Base-by-base conservation (phyloP, 2,797 vertebrate genomes). In the Sciaenops ocellatus region DNA sequence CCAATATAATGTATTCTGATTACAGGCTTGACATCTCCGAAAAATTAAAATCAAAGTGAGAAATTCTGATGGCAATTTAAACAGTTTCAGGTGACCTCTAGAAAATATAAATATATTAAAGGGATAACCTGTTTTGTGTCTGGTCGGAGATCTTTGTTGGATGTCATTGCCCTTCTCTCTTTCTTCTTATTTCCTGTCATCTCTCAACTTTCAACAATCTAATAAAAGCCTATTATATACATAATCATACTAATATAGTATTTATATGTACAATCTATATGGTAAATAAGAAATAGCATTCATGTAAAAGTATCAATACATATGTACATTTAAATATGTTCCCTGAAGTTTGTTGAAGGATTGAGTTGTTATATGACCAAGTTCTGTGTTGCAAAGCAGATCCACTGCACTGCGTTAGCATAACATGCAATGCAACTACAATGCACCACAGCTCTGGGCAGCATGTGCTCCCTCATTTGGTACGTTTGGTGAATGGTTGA, bases 401-500 rank as follows among this genome's bases (percentile, higher is more conserved):
- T 90, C 94, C 96, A 97, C 96, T 96, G 96, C 96, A 97, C 92
- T 94, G 89, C 54, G 93, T 89, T 5, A 42, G 30, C 22, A 7
- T 5, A 5, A 97, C 95, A 94, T 97, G 97, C 97, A 98, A 98
- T 98, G 97, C 97, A 98, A 97, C 97, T 98, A 98, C 98, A 99
- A 97, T 98, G 98, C 97, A 97, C 97, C 90, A 89, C 96, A 86
- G 97, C 95, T 82, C 95, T 93, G 92, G 71, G 69, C 70, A 76
- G 54, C 24, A 1, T 16, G 6, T 28, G 42, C 61, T 5, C 8
- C 5, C 68, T 17, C 51, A 15, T 18, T 6, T 3, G 12, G 4
- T 6, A 15, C 6, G 17, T n/a, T 22, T 30, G 50, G 12, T 5
- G 4, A n/a, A 57, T 6, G 48, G 13, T 30, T 4, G 4, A 26